phyloP scores from a whole-genome alignment of 1,140 invertebrate genomes.

The Neotoxoptera formosana region DNA sequence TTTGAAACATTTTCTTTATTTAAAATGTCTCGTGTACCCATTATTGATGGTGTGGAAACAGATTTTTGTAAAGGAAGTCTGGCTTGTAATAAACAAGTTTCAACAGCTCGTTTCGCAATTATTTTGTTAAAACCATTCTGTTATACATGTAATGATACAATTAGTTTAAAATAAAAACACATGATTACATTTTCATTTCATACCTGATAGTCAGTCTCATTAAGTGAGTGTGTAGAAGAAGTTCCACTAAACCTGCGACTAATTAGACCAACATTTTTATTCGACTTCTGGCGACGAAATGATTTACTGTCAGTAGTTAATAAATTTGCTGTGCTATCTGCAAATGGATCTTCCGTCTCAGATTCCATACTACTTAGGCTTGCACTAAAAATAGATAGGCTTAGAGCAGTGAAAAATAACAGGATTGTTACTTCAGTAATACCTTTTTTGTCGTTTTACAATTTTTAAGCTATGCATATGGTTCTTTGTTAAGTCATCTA shows the following conservation, averaged over 20 bases:
- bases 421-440: constrained; percentile 43
- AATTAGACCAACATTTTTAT: constrained; percentile 58
- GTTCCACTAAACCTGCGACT: constrained; percentile 66
- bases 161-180: constrained; percentile 18
- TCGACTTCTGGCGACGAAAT: constrained; percentile 52
- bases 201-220: constrained; percentile 83
- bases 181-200: constrained; percentile 26
- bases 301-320: constrained; percentile 64
- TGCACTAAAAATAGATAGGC: constrained; percentile 65
- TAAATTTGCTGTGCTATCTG: constrained; percentile 66
- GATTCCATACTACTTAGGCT: constrained; percentile 79
- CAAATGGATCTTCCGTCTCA: constrained; percentile 71
- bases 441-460: constrained; percentile 68
- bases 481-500: constrained; percentile 69
- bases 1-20: constrained; percentile 50
- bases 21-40: constrained; percentile 65
- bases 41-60: constrained; percentile 87
- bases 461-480: constrained; percentile 65
- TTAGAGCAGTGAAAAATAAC: constrained; percentile 7
- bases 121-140: constrained; percentile 71
- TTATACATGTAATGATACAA: constrained; percentile 58
- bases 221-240: constrained; percentile 82
- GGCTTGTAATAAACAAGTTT: constrained; percentile 72
- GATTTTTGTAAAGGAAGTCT: constrained; percentile 87
- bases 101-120: constrained; percentile 69